Base-by-base conservation (phyloP, 2,888 invertebrate genomes). In the Cryptosula pallasiana region DNA sequence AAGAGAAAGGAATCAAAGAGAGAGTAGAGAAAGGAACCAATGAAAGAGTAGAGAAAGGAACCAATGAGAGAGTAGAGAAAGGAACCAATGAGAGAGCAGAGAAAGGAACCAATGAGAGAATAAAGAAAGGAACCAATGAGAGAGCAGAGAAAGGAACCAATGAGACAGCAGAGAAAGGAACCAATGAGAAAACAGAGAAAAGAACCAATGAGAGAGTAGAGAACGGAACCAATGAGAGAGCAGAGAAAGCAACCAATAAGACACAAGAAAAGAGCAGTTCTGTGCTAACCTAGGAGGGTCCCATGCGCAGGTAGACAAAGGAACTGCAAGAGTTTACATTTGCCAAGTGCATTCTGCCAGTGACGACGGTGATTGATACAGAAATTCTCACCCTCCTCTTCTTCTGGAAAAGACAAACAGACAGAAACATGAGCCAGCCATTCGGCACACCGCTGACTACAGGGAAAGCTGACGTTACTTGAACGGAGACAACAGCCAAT, bases 301-400 rank as follows among this genome's bases (percentile, higher is more conserved):
- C 94, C 92, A 84, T 86, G 81, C 63, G 80, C 79, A 1, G 87
- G 87, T 45, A 87, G 77, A 2, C 82, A 78, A 1, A 83, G 80
- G 72, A 86, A 78, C 76, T 85, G 85, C 73, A 90, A 90, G 73
- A 95, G 89, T 76, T 91, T 90, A 79, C 94, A 87, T 0, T 92
- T 92, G 55, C 92, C 88, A 77, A 96, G 87, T 54, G 93, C 94
- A 76, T 90, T 89, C 86, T 96, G 96, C 97, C 97, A 97, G 85
- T 97, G 96, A 0, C 95, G 89, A 86, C 95, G 94, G 84, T 94
- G 94, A 3, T 70, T 70, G 13, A 70, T 70, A 54, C 35, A 25
- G 2, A 32, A 9, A 3, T 63, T 32, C 32, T 63, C 63, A 5
- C 32, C 34, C 32, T 27, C 57, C 5, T 57, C 57, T n/a, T 57